A percentile compares a stretch with the other conserved stretches of the same genome.
These are phyloP conservation scores for Volucella inanis DNA, from an alignment of 2,888 invertebrate genomes.

Conservation along the genomic window DNA sequence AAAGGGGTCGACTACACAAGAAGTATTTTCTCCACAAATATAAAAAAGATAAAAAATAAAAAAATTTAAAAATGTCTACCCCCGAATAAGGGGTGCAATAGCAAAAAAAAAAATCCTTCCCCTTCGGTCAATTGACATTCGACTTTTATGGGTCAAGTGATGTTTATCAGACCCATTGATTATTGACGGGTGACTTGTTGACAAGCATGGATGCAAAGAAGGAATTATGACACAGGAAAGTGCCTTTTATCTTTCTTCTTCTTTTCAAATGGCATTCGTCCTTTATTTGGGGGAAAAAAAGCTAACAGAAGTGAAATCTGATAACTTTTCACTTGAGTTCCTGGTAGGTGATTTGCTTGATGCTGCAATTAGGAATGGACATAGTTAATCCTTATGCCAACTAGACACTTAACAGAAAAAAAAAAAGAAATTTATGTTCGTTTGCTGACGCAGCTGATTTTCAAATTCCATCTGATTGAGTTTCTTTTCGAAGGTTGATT, in stretches of 20 bases:
- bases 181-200: constrained; percentile 66
- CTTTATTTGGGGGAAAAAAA: constrained; percentile 6
- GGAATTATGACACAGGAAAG: constrained; percentile 35
- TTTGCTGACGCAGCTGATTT: constrained; percentile 39
- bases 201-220: constrained; percentile 45
- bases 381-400: constrained; percentile 34
- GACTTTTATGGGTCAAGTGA: constrained; percentile 68
- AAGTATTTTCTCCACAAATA: constrained; percentile 48
- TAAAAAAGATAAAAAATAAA: constrained; percentile 2
- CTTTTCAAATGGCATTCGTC: background rate
- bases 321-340: constrained; percentile 28
- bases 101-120: constrained; percentile 26
- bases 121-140: constrained; percentile 62
- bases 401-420: background rate
- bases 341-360: constrained; percentile 11
- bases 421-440: background rate
- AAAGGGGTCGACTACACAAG: constrained; percentile 61
- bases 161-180: constrained; percentile 62
- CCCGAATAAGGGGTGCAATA: background rate
- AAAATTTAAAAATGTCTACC: background rate
- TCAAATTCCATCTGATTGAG: constrained; percentile 28
- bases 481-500: constrained; percentile 19
- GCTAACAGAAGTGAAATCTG: constrained; percentile 19
- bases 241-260: constrained; percentile 12
- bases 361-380: constrained; percentile 53